Evolutionary conservation across 2,113 vertebrate species (phyloP).

Genomic region (Ptilonorhynchus violaceus): DNA sequence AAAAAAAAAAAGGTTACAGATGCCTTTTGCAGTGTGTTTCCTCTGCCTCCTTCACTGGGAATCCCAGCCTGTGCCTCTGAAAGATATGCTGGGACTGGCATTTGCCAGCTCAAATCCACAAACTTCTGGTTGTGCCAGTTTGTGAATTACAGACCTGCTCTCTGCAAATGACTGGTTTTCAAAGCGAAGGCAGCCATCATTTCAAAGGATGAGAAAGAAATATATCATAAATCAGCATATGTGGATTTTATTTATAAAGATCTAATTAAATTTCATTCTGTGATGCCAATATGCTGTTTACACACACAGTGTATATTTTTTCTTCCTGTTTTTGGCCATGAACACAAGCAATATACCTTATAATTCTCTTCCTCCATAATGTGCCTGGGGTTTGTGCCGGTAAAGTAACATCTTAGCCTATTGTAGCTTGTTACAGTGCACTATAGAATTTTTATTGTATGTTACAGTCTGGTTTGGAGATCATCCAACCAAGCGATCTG

Average conservation of each 20-base stretch:
- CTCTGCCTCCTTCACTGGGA: not conserved
- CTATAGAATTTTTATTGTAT: conserved; percentile 50
- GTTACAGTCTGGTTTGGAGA: conserved; percentile 47
- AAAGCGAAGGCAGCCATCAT: not conserved
- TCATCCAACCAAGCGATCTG: conserved; percentile 37
- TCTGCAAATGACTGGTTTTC: conserved; percentile 52
- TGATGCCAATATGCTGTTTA: not conserved
- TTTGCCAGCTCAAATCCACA: conserved; percentile 20
- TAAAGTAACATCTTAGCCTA: conserved; percentile 9
- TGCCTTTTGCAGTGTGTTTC: not conserved
- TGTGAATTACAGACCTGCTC: conserved; percentile 46
- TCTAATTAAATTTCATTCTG: conserved; percentile 41
- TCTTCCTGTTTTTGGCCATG: conserved; percentile 1
- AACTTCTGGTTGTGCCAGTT: conserved; percentile 16
- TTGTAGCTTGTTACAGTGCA: not conserved
- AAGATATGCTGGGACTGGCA: not conserved
- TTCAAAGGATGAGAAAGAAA: conserved; percentile 41
- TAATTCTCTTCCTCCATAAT: not conserved
- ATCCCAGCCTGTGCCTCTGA: conserved; percentile 9
- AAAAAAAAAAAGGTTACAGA: not conserved
- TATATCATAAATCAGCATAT: conserved; percentile 30
- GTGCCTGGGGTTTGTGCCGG: not conserved
- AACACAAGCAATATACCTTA: not conserved
- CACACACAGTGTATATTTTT: not conserved
- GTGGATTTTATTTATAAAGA: conserved; percentile 41